Evolutionary conservation across 2,797 vertebrate species (phyloP).

Genomic region (Urosaurus nigricauda): DNA sequence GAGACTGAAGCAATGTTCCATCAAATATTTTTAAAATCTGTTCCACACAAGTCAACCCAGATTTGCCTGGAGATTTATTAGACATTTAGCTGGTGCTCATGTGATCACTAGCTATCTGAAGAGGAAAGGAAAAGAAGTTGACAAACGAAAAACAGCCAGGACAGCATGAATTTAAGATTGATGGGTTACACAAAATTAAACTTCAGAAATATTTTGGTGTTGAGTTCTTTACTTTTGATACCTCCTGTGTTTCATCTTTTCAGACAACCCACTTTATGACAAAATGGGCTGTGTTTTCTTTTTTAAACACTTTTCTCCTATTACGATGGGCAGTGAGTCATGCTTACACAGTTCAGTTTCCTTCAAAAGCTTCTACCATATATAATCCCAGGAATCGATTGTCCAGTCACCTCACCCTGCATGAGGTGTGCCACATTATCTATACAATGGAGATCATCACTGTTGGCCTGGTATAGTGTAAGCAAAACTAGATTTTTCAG

Average conservation of each 20-base stretch:
- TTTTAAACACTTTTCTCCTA: not conserved
- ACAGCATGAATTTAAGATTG: slow-evolving; percentile 58
- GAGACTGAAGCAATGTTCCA: slow-evolving; percentile 79
- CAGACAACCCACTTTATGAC: not conserved
- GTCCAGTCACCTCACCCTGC: too few relatives aligned
- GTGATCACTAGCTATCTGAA: slow-evolving; percentile 74
- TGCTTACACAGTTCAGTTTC: too few relatives aligned
- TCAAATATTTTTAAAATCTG: slow-evolving; percentile 86
- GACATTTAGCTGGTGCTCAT: slow-evolving; percentile 81
- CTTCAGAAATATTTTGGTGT: slow-evolving; percentile 44
- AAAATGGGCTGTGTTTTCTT: not conserved
- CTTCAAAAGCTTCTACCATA: too few relatives aligned
- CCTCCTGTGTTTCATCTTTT: not conserved
- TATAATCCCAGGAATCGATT: too few relatives aligned
- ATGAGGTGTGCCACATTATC: too few relatives aligned
- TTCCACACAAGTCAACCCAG: slow-evolving; percentile 79
- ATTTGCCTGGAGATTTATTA: slow-evolving; percentile 78
- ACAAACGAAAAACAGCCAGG: slow-evolving; percentile 52
- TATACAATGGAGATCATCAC: too few relatives aligned
- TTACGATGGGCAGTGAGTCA: too few relatives aligned
- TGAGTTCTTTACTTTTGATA: not conserved
- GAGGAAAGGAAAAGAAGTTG: slow-evolving; percentile 53
- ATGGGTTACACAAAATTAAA: slow-evolving; percentile 53
- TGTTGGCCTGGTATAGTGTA: too few relatives aligned
- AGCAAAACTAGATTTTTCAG: too few relatives aligned